phyloP scores from a whole-genome alignment of 2,888 invertebrate species.

The Dicyrtoma fusca region DNA sequence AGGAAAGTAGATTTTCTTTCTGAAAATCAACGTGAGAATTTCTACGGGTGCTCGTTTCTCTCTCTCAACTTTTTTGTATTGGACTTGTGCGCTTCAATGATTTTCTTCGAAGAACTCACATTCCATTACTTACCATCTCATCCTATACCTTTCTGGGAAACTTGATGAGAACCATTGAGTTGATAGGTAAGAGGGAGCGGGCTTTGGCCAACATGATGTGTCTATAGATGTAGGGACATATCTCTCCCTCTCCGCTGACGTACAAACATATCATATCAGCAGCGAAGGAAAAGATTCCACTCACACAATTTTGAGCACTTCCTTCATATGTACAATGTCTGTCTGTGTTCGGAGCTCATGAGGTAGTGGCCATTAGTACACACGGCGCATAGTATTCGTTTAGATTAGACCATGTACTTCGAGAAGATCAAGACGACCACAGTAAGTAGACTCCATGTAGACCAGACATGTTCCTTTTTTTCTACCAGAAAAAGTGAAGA shows the following conservation, averaged over 20 bases:
- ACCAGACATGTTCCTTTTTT: not conserved
- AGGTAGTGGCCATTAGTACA: no score
- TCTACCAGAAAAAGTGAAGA: not conserved
- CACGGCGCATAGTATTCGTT: no score
- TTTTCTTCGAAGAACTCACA: conserved; percentile 32
- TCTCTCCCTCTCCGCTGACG: no score
- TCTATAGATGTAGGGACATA: no score
- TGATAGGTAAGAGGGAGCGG: no score
- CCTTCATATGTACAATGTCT: not conserved
- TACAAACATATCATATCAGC: no score
- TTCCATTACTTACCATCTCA: conserved; percentile 29
- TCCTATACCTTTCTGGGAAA: not conserved
- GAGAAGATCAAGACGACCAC: no score
- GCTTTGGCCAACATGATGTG: no score
- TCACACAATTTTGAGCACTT: no score
- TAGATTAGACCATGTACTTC: no score
- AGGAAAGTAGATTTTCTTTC: conserved; percentile 36
- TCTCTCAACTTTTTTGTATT: conserved; percentile 36
- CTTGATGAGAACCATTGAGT: conserved; percentile 24
- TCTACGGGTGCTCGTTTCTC: conserved; percentile 38
- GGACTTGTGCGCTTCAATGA: conserved; percentile 40
- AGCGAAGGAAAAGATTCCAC: no score
- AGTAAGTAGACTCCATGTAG: no score
- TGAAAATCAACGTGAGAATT: conserved; percentile 43
- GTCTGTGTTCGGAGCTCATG: not conserved